Conservation (phyloP, 2,797 vertebrate genomes). For the Gadopsis marmoratus region DNA sequence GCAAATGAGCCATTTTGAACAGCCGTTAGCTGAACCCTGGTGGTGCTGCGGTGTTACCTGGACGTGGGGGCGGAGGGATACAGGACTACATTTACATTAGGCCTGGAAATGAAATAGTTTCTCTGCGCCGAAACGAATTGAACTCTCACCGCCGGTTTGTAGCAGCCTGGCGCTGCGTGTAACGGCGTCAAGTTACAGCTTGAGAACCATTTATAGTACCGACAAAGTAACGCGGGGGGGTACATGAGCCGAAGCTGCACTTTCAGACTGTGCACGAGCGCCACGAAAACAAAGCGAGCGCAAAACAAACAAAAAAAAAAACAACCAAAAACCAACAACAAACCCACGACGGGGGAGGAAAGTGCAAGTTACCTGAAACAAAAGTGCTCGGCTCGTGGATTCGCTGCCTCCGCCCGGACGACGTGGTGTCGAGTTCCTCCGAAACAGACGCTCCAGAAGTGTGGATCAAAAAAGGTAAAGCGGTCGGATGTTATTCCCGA, state of each 20-base stretch:
- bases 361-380: conserved; percentile 67
- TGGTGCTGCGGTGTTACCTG: conserved; percentile 64
- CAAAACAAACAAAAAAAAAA: neutral
- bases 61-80: conserved; percentile 50
- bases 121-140: neutral
- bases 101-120: conserved; percentile 21
- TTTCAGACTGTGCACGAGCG: conserved; percentile 1
- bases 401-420: conserved; percentile 22
- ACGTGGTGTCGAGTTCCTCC: conserved; percentile 35
- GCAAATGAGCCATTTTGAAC: conserved; percentile 56
- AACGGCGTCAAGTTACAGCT: conserved; percentile 45
- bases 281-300: conserved; percentile 7
- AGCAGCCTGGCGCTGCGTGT: neutral
- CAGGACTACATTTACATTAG: conserved; percentile 5
- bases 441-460: conserved; percentile 27
- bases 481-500: conserved; percentile 41
- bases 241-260: neutral
- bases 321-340: no score
- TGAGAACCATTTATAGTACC: neutral
- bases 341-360: conserved; percentile 6
- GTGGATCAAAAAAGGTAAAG: neutral
- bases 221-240: conserved; percentile 17
- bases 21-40: conserved; percentile 64
- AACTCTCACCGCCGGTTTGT: neutral
- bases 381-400: conserved; percentile 28